Base-by-base conservation (phyloP, 2,113 vertebrate species). In the Athene cunicularia region DNA sequence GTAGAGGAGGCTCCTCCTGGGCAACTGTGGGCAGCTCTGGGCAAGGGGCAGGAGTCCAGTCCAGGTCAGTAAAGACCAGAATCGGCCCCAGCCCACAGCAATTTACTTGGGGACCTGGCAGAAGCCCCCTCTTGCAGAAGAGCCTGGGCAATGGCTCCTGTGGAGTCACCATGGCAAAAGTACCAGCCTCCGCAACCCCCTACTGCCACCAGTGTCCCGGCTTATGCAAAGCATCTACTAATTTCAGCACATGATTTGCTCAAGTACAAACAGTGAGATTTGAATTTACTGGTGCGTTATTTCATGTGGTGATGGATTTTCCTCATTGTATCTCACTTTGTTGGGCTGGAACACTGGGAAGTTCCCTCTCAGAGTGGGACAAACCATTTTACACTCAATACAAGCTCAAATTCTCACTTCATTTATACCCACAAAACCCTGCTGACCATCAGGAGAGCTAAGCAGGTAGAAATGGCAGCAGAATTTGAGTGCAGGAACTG, bases 401-500 rank as follows among this genome's bases (percentile, higher is more conserved):
- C 49, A 87, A n/a, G 28, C 71, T 91, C 89, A 94, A 97, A 95
- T 93, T 73, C 67, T 87, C 23, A 53, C 62, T 72, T 93, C 62
- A 88, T 90, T 95, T 97, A 75, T 68, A 95, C 75, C 74, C 27
- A 56, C 64, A 56, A 90, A 96, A 35, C 39, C 30, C 67, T 32
- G 59, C n/a, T 90, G 71, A 83, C 35, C 8, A 8, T 37, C 41
- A 76, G 66, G 41, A 95, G 33, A 76, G 43, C 37, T 70, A 15
- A 73, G 22, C 16, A 86, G 58, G 62, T 95, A 93, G 74, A 95
- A 96, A 95, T 53, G 81, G 47, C 35, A 89, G 39, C 47, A 94
- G 82, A 96, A 96, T 96, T 95, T 93, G 85, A 92, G 62, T 86
- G 59, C 39, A 91, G 55, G 49, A 43, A 89, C 56, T 53, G 24